Evolutionary conservation across 2,888 invertebrate species (phyloP).

Genomic region (Ophion ellenae): DNA sequence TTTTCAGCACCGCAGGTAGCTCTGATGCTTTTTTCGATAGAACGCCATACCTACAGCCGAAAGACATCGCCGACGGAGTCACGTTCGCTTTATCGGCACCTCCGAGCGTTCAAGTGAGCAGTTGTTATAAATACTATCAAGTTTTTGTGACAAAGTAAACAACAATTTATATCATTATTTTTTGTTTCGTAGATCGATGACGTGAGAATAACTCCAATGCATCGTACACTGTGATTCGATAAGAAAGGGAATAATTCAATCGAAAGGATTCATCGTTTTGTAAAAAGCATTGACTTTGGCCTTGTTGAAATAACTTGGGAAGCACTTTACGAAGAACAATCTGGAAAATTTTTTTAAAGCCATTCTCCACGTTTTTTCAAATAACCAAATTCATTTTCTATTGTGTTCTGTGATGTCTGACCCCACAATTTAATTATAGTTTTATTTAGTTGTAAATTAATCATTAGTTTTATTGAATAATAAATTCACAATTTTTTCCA

Average conservation of each 20-base stretch:
- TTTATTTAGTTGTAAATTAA: too few species aligned
- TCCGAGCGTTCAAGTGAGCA: slow-evolving; percentile 60
- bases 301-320: too few species aligned
- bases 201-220: slow-evolving; percentile 52
- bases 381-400: too few species aligned
- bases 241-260: neutral
- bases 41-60: slow-evolving; percentile 75
- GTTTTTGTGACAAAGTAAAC: neutral
- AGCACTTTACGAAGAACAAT: too few species aligned
- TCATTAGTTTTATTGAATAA: too few species aligned
- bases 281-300: too few species aligned
- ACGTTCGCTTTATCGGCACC: slow-evolving; percentile 80
- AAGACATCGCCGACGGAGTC: slow-evolving; percentile 83
- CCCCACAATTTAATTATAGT: too few species aligned
- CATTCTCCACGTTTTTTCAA: too few species aligned
- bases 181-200: slow-evolving; percentile 51
- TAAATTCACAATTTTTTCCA: too few species aligned
- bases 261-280: too few species aligned
- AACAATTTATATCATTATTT: neutral
- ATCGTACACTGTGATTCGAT: slow-evolving; percentile 29
- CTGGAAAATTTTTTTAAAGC: too few species aligned
- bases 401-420: too few species aligned
- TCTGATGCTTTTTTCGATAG: slow-evolving; percentile 62
- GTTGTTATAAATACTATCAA: neutral
- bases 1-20: slow-evolving; percentile 74